Base-by-base conservation (phyloP, 1,140 invertebrate genomes). In the Drosophila pseudoananassae region DNA sequence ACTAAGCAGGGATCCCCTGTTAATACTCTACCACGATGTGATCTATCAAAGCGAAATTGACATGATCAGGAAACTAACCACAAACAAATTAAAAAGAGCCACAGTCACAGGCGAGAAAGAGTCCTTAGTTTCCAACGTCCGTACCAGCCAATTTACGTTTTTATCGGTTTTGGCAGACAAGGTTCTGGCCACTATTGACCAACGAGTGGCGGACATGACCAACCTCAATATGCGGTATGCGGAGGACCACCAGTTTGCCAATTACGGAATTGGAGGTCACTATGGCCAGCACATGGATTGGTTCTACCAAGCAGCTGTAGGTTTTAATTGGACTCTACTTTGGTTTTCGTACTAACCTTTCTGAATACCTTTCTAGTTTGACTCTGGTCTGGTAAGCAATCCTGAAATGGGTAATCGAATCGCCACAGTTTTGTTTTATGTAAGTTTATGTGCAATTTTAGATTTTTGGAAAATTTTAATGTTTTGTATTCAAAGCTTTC, bases 61-160 rank as follows among this genome's bases (percentile, higher is more conserved):
- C 61, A 93, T 94, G 1, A 96, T 99, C 47, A 97, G 98, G 91
- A 92, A 93, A 78, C 91, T 98, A 78, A 96, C 97, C 1, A 94
- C 94, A 63, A 97, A 98, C 3, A 94, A 94, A 89, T 96, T 98
- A 92, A 92, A 90, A 79, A 59, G 91, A 0, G 85, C 90, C 3
- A 98, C 96, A 1, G 98, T 99, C 0, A 45, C 52, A 3, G 97
- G 5, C 96, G 96, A 10, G 95, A 91, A 93, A 98, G 56, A 97
- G 96, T 92, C 95, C 94, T 10, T 97, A 0, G 90, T 84, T 3
- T 90, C 98, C 2, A 94, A 95, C 78, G 98, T 98, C 91, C 94
- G 99, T 72, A 99, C 99, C 81, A 99, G 98, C 91, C 99, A 99
- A 93, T 98, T 97, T 72, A 95, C 97, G 1, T 99, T 98, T 97